Base-by-base conservation (phyloP, 2,113 vertebrate species). In the Aythya baeri region DNA sequence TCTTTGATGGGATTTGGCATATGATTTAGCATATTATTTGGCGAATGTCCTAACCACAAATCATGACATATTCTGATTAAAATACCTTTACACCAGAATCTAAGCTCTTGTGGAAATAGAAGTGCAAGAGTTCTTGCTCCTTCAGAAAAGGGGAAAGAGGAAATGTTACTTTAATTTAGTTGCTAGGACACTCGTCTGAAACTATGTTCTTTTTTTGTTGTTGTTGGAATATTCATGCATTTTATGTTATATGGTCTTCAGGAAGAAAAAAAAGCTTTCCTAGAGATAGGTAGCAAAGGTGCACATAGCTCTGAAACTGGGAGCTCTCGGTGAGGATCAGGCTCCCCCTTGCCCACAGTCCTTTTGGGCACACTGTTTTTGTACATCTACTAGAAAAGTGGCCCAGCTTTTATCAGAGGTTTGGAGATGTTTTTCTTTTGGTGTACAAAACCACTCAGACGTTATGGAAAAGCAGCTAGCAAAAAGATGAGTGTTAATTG, bases 241-340 rank as follows among this genome's bases (percentile, higher is more conserved):
- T 83, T 89, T 44, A 29, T 9, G 3, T 54, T 54, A 31, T 59
- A 25, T 13, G 49, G n/a, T 67, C 25, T 77, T 26, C 17, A 59
- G n/a, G 57, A 71, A 91, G 11, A 78, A 92, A 62, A 0, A 0
- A 71, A 88, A 61, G 2, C 7, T 46, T 18, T 61, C 13, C 9
- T 58, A 44, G 22, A 80, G 11, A 16, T 5, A 77, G 8, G 2
- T 8, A 41, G 7, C 8, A 80, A 93, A 94, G 6, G 4, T 36
- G 5, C 31, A 58, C 10, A 68, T 75, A 7, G 4, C 15, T 86
- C 81, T 86, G 21, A 5, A 49, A 31, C 31, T 7, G 34, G 77
- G 57, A 72, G 15, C 6, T 0, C 2, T 5, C 23, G 9, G 9
- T 0, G 0, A 92, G 29, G 50, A 93, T 73, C 17, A 25, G 36